phyloP scores from a whole-genome alignment of 2,113 vertebrate species.

The Promerops cafer region DNA sequence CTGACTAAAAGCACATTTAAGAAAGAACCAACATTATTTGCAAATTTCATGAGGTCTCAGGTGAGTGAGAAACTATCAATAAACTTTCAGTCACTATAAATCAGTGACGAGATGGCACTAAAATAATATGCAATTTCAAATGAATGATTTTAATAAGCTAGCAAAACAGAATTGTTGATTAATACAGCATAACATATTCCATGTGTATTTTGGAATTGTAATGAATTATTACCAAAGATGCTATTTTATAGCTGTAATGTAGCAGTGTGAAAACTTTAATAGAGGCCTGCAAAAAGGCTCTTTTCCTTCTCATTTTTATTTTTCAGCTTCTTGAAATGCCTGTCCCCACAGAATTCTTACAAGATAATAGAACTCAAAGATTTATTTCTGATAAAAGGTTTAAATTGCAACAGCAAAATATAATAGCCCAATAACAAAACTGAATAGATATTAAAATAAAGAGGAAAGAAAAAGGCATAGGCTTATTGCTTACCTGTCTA shows the following conservation, averaged over 20 bases:
- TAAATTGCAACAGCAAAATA: constrained; percentile 43
- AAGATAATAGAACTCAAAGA: constrained; percentile 16
- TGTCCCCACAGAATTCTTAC: constrained; percentile 7
- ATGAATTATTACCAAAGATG: constrained; percentile 1
- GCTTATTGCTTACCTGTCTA: constrained; percentile 6
- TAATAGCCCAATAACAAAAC: constrained; percentile 15
- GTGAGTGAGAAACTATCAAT: neutral
- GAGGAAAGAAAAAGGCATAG: neutral
- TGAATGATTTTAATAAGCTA: neutral
- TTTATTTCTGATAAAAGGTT: constrained; percentile 46
- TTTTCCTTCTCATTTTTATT: constrained; percentile 6
- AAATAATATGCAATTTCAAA: neutral
- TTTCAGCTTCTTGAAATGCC: constrained; percentile 1
- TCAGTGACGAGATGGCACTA: neutral
- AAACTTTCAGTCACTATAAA: neutral
- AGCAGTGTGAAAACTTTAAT: neutral
- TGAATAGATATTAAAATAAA: constrained; percentile 12
- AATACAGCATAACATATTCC: neutral
- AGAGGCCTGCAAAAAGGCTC: neutral
- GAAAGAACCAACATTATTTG: neutral
- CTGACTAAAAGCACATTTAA: neutral
- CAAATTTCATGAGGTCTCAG: neutral
- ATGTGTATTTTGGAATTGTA: neutral
- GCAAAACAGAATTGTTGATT: constrained; percentile 20
- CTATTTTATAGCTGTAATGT: neutral